Percentiles rank a stretch among this genome's conserved stretches.
phyloP scores from a whole-genome alignment of 2,113 vertebrate species.

The Leptobrachium leishanense region DNA sequence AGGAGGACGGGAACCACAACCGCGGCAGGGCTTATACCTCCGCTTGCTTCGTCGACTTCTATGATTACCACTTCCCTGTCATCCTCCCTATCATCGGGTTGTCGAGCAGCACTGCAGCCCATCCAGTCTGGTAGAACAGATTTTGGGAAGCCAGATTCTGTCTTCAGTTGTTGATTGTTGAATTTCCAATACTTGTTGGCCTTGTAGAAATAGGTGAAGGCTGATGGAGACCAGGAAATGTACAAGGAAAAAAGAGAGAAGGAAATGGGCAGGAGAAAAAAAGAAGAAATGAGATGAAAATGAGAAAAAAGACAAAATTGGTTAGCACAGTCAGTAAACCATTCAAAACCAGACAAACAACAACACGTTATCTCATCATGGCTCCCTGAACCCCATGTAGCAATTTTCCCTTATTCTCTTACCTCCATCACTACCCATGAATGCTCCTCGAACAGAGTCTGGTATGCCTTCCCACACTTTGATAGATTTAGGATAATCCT shows the following conservation, averaged over 20 bases:
- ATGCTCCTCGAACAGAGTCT: slow-evolving; percentile 76
- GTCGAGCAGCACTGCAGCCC: slow-evolving; percentile 72
- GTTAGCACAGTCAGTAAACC: not conserved
- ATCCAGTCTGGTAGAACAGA: slow-evolving; percentile 85
- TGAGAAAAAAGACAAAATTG: not conserved
- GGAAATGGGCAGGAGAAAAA: not conserved
- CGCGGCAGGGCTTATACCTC: slow-evolving; percentile 58
- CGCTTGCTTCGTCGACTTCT: slow-evolving; percentile 72
- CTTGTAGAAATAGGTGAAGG: slow-evolving; percentile 89
- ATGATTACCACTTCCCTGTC: slow-evolving; percentile 79
- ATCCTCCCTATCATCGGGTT: slow-evolving; percentile 63
- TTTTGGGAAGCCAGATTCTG: slow-evolving; percentile 85
- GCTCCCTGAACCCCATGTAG: not conserved
- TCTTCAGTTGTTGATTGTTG: slow-evolving; percentile 87
- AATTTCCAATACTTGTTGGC: slow-evolving; percentile 92
- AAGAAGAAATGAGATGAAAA: not conserved
- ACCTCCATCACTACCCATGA: slow-evolving; percentile 87
- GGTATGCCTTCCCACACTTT: slow-evolving; percentile 84
- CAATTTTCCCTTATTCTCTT: slow-evolving; percentile 28
- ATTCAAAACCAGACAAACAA: not conserved
- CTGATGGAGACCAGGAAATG: slow-evolving; percentile 55
- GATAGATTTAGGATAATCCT: slow-evolving; percentile 82
- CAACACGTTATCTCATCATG: not conserved
- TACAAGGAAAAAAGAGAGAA: not conserved
- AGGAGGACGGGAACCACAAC: slow-evolving; percentile 81